These are phyloP conservation scores for Lampropteryx suffumata DNA, from an alignment of 2,888 invertebrate species.

Conservation along the genomic window DNA sequence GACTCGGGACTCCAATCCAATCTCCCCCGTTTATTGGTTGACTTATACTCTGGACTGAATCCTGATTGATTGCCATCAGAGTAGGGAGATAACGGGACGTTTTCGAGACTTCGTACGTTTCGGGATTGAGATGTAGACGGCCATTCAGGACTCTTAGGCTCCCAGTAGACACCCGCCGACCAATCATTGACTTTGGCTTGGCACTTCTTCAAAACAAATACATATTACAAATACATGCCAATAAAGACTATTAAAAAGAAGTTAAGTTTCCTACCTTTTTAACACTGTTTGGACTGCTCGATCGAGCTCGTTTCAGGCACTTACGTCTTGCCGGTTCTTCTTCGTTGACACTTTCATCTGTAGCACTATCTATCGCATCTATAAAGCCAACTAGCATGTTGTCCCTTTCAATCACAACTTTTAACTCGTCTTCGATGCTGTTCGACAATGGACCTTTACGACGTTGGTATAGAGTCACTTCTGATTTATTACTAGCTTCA, in stretches of 20 bases:
- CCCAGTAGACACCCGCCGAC: slow-evolving; percentile 74
- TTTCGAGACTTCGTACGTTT: slow-evolving; percentile 59
- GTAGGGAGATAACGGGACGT: slow-evolving; percentile 59
- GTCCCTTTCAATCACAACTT: slow-evolving; percentile 74
- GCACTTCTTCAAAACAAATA: slow-evolving; percentile 49
- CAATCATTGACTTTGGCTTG: slow-evolving; percentile 68
- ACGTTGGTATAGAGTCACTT: slow-evolving; percentile 51
- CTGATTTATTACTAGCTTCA: slow-evolving; percentile 29
- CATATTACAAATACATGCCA: slow-evolving; percentile 5
- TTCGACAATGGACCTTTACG: slow-evolving; percentile 52
- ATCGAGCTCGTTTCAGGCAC: slow-evolving; percentile 57
- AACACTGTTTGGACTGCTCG: slow-evolving; percentile 53
- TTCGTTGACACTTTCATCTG: slow-evolving; percentile 64
- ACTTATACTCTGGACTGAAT: slow-evolving; percentile 61
- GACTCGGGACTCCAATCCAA: slow-evolving; percentile 77
- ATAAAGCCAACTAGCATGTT: slow-evolving; percentile 76
- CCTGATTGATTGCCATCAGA: slow-evolving; percentile 70
- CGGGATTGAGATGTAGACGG: slow-evolving; percentile 51
- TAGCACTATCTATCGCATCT: slow-evolving; percentile 68
- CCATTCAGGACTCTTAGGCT: slow-evolving; percentile 72
- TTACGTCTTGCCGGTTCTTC: slow-evolving; percentile 48
- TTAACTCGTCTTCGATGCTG: slow-evolving; percentile 64
- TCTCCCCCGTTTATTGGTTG: slow-evolving; percentile 47
- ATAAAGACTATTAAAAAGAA: not conserved
- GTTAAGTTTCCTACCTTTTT: slow-evolving; percentile 51